A percentile compares a stretch with the other conserved stretches of the same genome.
Conservation (phyloP, 2,888 invertebrate species). For the Oxytorus armatus region DNA sequence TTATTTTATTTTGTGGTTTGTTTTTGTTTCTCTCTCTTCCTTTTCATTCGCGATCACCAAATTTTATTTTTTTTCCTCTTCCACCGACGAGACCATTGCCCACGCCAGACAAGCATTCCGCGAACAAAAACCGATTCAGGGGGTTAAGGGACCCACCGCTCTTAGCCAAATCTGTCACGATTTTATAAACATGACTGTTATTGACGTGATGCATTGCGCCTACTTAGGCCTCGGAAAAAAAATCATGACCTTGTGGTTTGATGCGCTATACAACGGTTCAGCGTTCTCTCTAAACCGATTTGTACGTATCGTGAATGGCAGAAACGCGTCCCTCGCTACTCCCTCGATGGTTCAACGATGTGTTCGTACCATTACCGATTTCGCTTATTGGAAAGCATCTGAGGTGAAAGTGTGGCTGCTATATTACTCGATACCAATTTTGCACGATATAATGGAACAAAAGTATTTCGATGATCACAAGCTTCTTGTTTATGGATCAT, state of each 20-base stretch:
- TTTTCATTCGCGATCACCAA: slow-evolving; percentile 38
- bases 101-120: neutral
- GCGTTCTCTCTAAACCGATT: slow-evolving; percentile 51
- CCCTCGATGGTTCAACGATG: no score
- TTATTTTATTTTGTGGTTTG: no score
- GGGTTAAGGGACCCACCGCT: slow-evolving; percentile 64
- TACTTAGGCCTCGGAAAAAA: slow-evolving; percentile 61
- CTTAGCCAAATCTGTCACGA: slow-evolving; percentile 47
- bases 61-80: slow-evolving; percentile 19
- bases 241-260: slow-evolving; percentile 61
- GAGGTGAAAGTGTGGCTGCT: slow-evolving; percentile 68
- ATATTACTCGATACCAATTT: slow-evolving; percentile 66
- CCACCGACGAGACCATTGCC: neutral
- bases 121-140: neutral
- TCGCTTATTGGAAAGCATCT: slow-evolving; percentile 64
- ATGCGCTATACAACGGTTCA: slow-evolving; percentile 16
- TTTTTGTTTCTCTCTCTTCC: slow-evolving; percentile 20
- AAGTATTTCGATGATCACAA: slow-evolving; percentile 66
- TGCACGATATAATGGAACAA: slow-evolving; percentile 59
- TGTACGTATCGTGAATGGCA: slow-evolving; percentile 41
- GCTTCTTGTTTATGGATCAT: slow-evolving; percentile 63
- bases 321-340: slow-evolving; percentile 48
- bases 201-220: slow-evolving; percentile 66
- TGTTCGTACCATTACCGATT: no score
- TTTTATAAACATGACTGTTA: slow-evolving; percentile 53